Evolutionary conservation across 2,888 invertebrate species (phyloP), one percentile per base, ranked within the genome.

Genomic region (Troilus luridus): DNA sequence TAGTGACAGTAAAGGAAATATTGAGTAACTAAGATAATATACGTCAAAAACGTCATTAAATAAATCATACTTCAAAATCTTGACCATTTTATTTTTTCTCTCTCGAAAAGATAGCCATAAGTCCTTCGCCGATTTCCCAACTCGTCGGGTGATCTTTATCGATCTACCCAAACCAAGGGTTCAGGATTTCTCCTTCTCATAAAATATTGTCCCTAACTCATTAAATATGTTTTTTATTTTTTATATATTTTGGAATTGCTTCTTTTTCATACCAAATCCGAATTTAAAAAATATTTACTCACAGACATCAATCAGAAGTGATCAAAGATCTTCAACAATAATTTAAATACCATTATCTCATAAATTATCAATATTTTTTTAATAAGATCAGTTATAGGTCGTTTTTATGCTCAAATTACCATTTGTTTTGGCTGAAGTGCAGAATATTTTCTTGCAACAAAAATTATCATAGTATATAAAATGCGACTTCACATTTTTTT

Each of bases 121-220:
- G 72, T 41, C 72, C 72, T 77, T 41, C 9, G 72, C 72, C 19
- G 72, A 77, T 77, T 77, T 77, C 72, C 9, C 41, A 77, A 77
- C 72, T 41, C 72, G 72, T 77, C 72, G 72, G 41, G 27, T 77
- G 72, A 77, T 77, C 72, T 27, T 77, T 77, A 77, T 77, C 72
- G 72, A 77, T 77, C 72, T 41, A 8, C 72, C 27, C 17, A 77
- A 77, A 17, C 72, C 72, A 14, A 77, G 41, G 27, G 17, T 77
- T 21, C 72, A 77, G 72, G 72, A 8, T 77, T 77, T 77, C 72
- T 8, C 41, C 72, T 41, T 41, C 72, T 41, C 72, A 77, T 77
- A 77, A 77, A 77, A 41, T 77, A 77, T 77, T 17, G 27, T 77
- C 72, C 17, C 27, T 41, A 41, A 77, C 27, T 77, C 72, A 77